Evolutionary conservation across 2,888 invertebrate genomes (phyloP).

Genomic region (Hybos culiciformis): DNA sequence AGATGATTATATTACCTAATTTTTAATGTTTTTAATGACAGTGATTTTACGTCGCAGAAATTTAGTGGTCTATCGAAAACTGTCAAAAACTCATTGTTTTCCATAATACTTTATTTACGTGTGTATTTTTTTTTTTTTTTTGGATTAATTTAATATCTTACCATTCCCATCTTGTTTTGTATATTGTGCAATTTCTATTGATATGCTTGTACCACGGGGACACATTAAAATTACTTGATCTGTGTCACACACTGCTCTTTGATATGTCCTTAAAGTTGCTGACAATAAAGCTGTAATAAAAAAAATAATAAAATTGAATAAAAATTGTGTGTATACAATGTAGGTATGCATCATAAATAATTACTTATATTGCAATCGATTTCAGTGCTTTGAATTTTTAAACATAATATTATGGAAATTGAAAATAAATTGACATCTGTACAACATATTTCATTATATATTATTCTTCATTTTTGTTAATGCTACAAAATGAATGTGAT

Average conservation of each 20-base stretch:
- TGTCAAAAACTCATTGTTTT: constrained; percentile 1
- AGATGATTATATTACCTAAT: too few species aligned
- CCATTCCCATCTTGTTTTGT: constrained; percentile 22
- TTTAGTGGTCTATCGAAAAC: neutral
- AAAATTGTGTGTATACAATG: too few species aligned
- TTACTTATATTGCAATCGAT: too few species aligned
- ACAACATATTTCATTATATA: too few species aligned
- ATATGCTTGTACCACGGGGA: constrained; percentile 85
- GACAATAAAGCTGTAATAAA: constrained; percentile 61
- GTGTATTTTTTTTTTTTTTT: neutral
- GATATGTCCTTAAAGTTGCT: constrained; percentile 81
- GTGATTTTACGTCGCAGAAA: too few species aligned
- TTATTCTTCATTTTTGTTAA: too few species aligned
- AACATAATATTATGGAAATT: too few species aligned
- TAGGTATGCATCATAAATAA: too few species aligned
- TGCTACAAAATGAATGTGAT: too few species aligned
- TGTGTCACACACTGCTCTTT: constrained; percentile 83
- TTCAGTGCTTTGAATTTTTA: too few species aligned
- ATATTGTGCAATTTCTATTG: constrained; percentile 79
- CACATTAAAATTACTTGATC: constrained; percentile 77
- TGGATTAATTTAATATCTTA: neutral
- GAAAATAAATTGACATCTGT: too few species aligned
- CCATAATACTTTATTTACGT: neutral
- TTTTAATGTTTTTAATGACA: too few species aligned
- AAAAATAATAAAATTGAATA: neutral